These are phyloP conservation scores for Metellina segmentata DNA, from an alignment of 2,888 invertebrate genomes.

Conservation along the genomic window DNA sequence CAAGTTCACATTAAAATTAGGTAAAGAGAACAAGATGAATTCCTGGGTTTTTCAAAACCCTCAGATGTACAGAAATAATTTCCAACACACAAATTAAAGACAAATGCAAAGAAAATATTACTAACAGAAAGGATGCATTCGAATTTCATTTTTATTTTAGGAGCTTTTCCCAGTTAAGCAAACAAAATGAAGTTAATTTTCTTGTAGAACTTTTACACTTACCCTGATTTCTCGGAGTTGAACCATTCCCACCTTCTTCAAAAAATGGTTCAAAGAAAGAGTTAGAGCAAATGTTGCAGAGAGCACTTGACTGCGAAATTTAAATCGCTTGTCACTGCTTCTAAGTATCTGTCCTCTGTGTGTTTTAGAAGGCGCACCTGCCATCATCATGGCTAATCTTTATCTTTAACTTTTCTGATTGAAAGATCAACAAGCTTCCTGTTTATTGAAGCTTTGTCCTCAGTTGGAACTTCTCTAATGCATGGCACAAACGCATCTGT, in stretches of 20 bases:
- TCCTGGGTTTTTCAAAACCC: no score
- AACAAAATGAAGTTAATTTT: no score
- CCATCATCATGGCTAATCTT: slow-evolving; percentile 4
- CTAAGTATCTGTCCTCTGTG: not conserved
- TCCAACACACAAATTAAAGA: no score
- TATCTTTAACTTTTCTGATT: not conserved
- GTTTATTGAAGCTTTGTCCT: not conserved
- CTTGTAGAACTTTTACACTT: slow-evolving; percentile 40
- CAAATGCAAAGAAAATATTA: no score
- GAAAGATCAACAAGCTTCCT: not conserved
- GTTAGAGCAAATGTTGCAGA: slow-evolving; percentile 57
- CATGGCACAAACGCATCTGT: not conserved
- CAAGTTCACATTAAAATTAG: no score
- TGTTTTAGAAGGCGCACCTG: slow-evolving; percentile 43
- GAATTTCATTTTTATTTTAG: no score
- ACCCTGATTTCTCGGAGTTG: slow-evolving; percentile 66
- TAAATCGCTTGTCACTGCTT: slow-evolving; percentile 41
- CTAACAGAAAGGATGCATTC: no score
- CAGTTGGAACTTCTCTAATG: not conserved
- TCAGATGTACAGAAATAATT: no score
- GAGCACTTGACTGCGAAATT: slow-evolving; percentile 60
- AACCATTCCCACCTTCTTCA: slow-evolving; percentile 51
- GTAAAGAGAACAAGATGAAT: no score
- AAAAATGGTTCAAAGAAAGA: slow-evolving; percentile 57
- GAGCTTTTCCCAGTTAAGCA: no score